phyloP scores from a whole-genome alignment of 2,113 vertebrate genomes.

The Saccopteryx bilineata region DNA sequence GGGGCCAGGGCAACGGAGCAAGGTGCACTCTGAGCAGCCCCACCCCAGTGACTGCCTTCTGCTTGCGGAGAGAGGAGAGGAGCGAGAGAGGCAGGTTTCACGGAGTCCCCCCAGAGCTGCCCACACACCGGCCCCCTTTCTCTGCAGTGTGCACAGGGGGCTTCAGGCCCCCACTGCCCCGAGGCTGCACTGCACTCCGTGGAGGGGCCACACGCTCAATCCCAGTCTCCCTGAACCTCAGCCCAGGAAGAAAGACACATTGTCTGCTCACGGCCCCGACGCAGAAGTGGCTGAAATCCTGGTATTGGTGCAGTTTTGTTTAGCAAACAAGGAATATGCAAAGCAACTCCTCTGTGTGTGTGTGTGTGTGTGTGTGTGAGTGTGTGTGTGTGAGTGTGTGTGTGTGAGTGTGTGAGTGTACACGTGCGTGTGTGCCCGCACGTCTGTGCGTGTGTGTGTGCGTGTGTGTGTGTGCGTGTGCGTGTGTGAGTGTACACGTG shows the following conservation, averaged over 20 bases:
- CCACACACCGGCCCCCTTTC: not conserved
- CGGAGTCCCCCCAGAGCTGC: not conserved
- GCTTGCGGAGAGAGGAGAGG: too few relatives aligned
- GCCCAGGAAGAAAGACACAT: slow-evolving; percentile 75
- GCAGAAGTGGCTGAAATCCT: slow-evolving; percentile 74
- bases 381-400: too few relatives aligned
- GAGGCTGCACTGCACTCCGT: not conserved
- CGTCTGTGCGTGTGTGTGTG: not conserved
- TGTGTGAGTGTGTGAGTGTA: too few relatives aligned
- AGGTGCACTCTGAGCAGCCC: not conserved
- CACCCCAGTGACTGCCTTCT: not conserved
- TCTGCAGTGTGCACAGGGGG: slow-evolving; percentile 63
- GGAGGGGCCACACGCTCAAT: slow-evolving; percentile 72
- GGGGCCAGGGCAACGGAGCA: not conserved
- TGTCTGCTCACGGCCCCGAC: not conserved
- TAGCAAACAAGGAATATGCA: slow-evolving; percentile 94
- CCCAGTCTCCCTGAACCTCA: slow-evolving; percentile 76
- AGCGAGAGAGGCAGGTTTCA: not conserved
- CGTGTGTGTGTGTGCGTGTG: not conserved
- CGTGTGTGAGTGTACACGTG: not conserved
- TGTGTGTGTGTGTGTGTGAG: not conserved
- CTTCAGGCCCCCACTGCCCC: not conserved
- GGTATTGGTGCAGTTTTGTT: slow-evolving; percentile 88
- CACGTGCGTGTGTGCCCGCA: too few relatives aligned
- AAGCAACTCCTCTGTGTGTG: slow-evolving; percentile 82